Evolutionary conservation across 2,797 vertebrate genomes (phyloP).

Genomic region (Enteromius unitaeniatus): DNA sequence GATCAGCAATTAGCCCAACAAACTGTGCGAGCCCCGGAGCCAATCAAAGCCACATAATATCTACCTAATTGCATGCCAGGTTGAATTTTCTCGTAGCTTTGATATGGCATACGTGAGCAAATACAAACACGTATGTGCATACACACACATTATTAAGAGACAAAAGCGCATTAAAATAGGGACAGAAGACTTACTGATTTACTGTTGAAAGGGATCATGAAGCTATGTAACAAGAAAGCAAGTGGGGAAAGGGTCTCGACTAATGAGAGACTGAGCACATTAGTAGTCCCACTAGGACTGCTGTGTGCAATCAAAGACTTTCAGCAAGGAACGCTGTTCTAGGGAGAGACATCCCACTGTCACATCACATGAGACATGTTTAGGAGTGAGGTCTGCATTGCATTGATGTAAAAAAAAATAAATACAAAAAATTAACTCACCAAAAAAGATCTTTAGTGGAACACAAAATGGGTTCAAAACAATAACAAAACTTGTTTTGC

Average conservation of each 20-base stretch:
- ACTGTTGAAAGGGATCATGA: slow-evolving; percentile 29
- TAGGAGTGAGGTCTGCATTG: background rate
- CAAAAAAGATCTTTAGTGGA: background rate
- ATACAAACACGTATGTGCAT: background rate
- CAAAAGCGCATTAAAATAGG: slow-evolving; percentile 1
- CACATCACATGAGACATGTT: slow-evolving; percentile 21
- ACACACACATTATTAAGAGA: slow-evolving; percentile 18
- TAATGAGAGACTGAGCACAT: slow-evolving; percentile 49
- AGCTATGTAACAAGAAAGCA: slow-evolving; percentile 27
- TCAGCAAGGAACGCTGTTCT: slow-evolving; percentile 22
- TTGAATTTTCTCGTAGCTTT: slow-evolving; percentile 36
- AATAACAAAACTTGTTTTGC: background rate
- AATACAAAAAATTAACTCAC: no score
- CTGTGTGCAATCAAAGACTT: slow-evolving; percentile 45
- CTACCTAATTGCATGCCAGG: slow-evolving; percentile 37
- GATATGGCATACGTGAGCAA: slow-evolving; percentile 5
- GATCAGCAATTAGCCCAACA: slow-evolving; percentile 49
- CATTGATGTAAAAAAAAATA: background rate
- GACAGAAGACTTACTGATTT: slow-evolving; percentile 20
- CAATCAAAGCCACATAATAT: slow-evolving; percentile 43
- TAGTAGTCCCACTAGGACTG: slow-evolving; percentile 22
- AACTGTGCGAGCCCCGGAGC: slow-evolving; percentile 39
- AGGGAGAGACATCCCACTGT: background rate
- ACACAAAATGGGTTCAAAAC: background rate
- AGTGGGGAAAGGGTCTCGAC: slow-evolving; percentile 4